Percentiles rank a stretch among this genome's conserved stretches.
Conservation (phyloP, 2,113 vertebrate genomes). For the Carassius carassius region DNA sequence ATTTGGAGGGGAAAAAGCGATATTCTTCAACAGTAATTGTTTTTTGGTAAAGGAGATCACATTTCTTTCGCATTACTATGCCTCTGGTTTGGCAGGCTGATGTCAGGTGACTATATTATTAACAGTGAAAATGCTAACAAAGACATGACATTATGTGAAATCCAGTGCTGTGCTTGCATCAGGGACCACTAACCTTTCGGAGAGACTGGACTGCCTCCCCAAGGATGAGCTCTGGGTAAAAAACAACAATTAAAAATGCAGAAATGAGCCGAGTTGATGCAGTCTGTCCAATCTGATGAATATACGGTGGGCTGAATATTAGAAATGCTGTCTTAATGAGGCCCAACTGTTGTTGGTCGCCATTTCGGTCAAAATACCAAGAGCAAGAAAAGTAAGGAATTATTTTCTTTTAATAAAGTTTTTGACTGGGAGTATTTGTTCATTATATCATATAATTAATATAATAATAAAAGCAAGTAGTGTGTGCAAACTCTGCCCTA, state of each 20-base stretch:
- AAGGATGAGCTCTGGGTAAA: conserved; percentile 50
- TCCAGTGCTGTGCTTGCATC: conserved; percentile 71
- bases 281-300: conserved; percentile 34
- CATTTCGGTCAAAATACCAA: not conserved
- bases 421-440: not conserved
- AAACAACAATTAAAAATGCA: conserved; percentile 73
- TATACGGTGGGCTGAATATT: conserved; percentile 5
- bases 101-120: conserved; percentile 69
- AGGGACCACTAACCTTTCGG: conserved; percentile 71
- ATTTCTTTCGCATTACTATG: conserved; percentile 54
- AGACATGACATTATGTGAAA: conserved; percentile 72
- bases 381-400: not conserved
- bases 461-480: too few species aligned
- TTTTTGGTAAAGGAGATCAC: conserved; percentile 58
- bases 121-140: conserved; percentile 66
- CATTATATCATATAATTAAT: too few species aligned
- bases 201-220: conserved; percentile 61
- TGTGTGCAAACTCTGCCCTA: too few species aligned
- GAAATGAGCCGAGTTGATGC: conserved; percentile 61
- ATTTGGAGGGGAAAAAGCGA: conserved; percentile 34
- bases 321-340: not conserved
- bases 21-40: conserved; percentile 63
- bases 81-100: conserved; percentile 57
- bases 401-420: not conserved
- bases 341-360: not conserved